Conservation (phyloP, 2,113 vertebrate genomes). For the Burhinus oedicnemus region DNA sequence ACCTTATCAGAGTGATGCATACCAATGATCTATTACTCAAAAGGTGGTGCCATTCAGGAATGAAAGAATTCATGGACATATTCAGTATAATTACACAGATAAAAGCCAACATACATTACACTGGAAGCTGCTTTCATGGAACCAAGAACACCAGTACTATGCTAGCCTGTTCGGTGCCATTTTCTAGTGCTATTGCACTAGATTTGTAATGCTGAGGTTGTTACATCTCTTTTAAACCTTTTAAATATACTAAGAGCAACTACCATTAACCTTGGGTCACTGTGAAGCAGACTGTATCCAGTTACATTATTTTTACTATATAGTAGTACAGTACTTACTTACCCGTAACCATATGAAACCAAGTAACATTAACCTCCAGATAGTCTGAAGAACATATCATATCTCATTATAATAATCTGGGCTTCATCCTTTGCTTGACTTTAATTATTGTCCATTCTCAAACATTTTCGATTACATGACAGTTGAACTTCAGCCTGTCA, state of each 20-base stretch:
- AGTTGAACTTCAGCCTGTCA: constrained; percentile 76
- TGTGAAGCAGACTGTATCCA: constrained; percentile 62
- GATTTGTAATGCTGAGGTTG: constrained; percentile 50
- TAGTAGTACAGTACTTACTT: constrained; percentile 73
- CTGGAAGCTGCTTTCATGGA: constrained; percentile 29
- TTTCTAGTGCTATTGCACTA: not conserved
- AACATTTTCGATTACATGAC: constrained; percentile 68
- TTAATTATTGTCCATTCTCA: constrained; percentile 79
- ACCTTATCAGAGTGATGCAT: constrained; percentile 70
- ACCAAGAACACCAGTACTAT: not conserved
- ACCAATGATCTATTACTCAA: constrained; percentile 61
- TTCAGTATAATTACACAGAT: constrained; percentile 52
- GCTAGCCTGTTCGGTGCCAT: not conserved
- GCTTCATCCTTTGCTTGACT: constrained; percentile 70
- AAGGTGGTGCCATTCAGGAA: constrained; percentile 71
- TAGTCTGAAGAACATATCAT: constrained; percentile 62
- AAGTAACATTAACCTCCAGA: constrained; percentile 75
- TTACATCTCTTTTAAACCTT: constrained; percentile 72
- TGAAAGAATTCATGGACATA: constrained; percentile 55
- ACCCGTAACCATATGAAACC: constrained; percentile 69
- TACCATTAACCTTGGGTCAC: constrained; percentile 68
- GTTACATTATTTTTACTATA: constrained; percentile 73
- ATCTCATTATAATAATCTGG: constrained; percentile 78
- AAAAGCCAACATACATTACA: constrained; percentile 24
- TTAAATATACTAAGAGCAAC: constrained; percentile 69